phyloP scores from a whole-genome alignment of 2,797 vertebrate genomes.

The Myotis daubentonii region DNA sequence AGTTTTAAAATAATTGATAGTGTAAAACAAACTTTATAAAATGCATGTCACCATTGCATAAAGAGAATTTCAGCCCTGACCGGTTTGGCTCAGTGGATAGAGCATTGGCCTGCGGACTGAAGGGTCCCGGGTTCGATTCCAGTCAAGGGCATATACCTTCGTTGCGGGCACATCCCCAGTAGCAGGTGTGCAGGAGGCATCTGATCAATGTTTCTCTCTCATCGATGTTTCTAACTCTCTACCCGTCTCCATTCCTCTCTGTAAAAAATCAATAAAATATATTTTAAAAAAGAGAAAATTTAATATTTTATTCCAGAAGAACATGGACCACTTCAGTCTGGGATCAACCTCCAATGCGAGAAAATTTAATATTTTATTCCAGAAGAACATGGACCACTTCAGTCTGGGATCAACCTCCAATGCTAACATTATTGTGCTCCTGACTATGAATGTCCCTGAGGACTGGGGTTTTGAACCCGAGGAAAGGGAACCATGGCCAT shows the following conservation, averaged over 20 bases:
- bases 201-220: too few species aligned
- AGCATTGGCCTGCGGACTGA: too few species aligned
- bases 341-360: not conserved
- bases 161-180: too few species aligned
- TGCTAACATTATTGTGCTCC: fast-evolving
- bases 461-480: not conserved
- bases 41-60: not conserved
- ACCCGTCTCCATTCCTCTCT: too few species aligned
- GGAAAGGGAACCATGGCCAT: not conserved
- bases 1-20: not conserved
- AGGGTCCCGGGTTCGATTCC: too few species aligned
- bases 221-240: too few species aligned
- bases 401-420: not conserved
- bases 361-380: not conserved
- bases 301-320: not conserved
- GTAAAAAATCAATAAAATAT: too few species aligned
- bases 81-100: too few species aligned
- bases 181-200: too few species aligned
- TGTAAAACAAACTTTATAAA: not conserved
- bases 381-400: not conserved
- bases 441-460: not conserved
- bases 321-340: not conserved
- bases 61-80: not conserved
- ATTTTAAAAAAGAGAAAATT: too few species aligned
- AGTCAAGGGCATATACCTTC: too few species aligned